These are phyloP conservation scores for Eudyptes chrysolophus DNA, from an alignment of 2,113 vertebrate genomes.

Conservation along the genomic window DNA sequence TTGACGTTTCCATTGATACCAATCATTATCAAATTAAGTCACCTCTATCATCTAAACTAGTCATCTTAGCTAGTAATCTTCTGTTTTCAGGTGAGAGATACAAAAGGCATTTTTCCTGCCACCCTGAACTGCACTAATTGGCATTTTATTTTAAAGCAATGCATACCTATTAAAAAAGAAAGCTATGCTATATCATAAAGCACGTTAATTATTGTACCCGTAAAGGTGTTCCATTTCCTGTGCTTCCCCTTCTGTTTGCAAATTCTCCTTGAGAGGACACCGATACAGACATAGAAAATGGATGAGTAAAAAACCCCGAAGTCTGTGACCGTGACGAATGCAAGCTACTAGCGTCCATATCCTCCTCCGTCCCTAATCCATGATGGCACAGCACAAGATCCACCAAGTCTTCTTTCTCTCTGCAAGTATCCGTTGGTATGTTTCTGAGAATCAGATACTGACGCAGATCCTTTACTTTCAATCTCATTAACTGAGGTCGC, in stretches of 20 bases:
- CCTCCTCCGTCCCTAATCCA: conserved; percentile 68
- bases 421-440: conserved; percentile 91
- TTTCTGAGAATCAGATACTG: conserved; percentile 93
- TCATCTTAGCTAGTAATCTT: background rate
- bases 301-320: conserved; percentile 75
- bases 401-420: conserved; percentile 96
- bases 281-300: conserved; percentile 78
- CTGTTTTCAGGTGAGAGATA: background rate
- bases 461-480: conserved; percentile 93
- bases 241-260: conserved; percentile 78
- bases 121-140: background rate
- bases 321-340: conserved; percentile 73
- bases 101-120: background rate
- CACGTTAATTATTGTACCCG: conserved; percentile 75
- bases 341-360: conserved; percentile 79
- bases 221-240: conserved; percentile 75
- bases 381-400: conserved; percentile 92
- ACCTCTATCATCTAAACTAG: background rate
- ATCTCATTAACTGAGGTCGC: conserved; percentile 89
- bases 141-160: background rate
- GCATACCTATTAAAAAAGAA: background rate
- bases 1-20: background rate
- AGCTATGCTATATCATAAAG: background rate
- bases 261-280: conserved; percentile 85
- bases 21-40: background rate